Evolutionary conservation across 2,888 invertebrate species (phyloP), one percentile per base, ranked within the genome.

Genomic region (Cephus spinipes): DNA sequence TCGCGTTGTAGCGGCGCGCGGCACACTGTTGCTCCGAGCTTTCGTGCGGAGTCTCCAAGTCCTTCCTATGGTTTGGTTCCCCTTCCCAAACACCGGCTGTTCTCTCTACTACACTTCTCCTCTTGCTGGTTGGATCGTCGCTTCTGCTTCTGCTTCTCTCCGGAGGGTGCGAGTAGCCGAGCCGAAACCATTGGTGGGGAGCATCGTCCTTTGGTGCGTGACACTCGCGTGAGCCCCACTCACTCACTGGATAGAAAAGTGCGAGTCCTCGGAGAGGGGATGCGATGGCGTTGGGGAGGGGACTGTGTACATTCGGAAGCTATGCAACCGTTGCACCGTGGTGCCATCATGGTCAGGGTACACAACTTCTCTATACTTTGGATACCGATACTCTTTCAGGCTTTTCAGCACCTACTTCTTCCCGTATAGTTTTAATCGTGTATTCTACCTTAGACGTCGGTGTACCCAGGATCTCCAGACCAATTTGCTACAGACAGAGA

Each of bases 1-100:
- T 86, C 83, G 76, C 87, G 84, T 77, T 76, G 79, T 80, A 86
- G 85, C 85, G 86, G 86, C 89, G 89, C 90, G 89, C 89, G 89
- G 87, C 89, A 90, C 89, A 90, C 90, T 90, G 90, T 90, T 90
- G 90, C 90, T 89, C 87, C 82, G 87, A 83, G 85, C 83, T 85
- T 83, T 86, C 86, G 79, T 77, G 80, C 83, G 81, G 80, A 77
- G 79, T 81, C 83, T 83, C 85, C 74, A 81, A 81, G 80, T 79
- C 81, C 81, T 81, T 77, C 75, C 82, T 73, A 74, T 75, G 78
- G 78, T 81, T 78, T 83, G 79, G 79, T 79, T 81, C 82, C 80
- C 80, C 83, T 82, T 75, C 77, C 80, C 23, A 23, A 23, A 23
- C 55, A 23, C 55, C 55, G 55, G 9, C 55, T 23, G 23, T 55